Conservation (phyloP, 2,797 vertebrate genomes). For the Sebastes vulpes region DNA sequence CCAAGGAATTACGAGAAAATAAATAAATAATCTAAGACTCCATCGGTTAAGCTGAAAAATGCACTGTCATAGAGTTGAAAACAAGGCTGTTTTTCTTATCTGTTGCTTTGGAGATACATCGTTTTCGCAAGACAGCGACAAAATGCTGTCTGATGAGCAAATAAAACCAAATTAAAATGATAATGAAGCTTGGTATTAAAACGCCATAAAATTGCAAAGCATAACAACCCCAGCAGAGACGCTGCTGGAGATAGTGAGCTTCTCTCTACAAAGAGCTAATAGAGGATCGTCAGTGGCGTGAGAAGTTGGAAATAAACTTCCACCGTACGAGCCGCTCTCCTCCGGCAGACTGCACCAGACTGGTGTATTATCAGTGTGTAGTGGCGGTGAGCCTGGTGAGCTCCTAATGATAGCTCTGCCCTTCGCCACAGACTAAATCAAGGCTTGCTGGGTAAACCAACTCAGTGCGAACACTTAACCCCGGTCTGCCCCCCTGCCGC, state of each 20-base stretch:
- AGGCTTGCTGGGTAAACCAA: constrained; percentile 79
- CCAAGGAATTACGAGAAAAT: accelerated
- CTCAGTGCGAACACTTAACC: constrained; percentile 80
- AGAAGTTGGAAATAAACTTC: constrained; percentile 13
- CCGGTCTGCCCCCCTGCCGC: constrained; percentile 61
- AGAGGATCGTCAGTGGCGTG: not conserved
- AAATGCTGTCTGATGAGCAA: not conserved
- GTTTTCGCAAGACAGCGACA: not conserved
- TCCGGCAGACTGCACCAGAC: constrained; percentile 31
- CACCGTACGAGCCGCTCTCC: not conserved
- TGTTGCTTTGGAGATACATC: not conserved
- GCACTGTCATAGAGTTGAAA: not conserved
- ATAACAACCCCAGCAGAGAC: not conserved
- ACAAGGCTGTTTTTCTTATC: not conserved
- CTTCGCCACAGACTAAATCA: constrained; percentile 78
- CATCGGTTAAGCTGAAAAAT: not conserved
- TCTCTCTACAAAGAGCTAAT: not conserved
- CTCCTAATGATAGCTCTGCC: constrained; percentile 81
- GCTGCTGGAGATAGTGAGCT: not conserved
- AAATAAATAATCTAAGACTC: not conserved
- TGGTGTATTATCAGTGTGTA: constrained; percentile 46
- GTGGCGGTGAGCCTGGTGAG: constrained; percentile 70
- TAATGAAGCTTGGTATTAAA: not conserved
- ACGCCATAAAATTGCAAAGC: not conserved
- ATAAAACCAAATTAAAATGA: not conserved